Evolutionary conservation across 2,888 invertebrate species (phyloP), one percentile per base, ranked within the genome.

Genomic region (Tinea pellionella): DNA sequence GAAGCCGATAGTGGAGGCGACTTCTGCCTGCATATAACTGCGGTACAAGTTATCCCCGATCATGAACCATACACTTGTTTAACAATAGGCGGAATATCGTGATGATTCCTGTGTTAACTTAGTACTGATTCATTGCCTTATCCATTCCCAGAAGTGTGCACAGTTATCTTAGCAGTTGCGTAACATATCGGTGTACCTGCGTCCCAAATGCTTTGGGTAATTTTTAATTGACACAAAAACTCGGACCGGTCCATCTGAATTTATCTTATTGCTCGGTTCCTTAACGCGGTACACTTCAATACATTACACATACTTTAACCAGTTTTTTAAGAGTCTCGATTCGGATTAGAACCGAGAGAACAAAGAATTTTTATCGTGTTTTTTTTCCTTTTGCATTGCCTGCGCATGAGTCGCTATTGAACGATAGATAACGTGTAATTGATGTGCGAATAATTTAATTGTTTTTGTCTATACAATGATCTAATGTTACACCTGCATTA

Each of bases 221-320:
- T 81, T 78, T 80, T 83, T 85, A 85, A 87, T 87, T 85, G 84
- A 85, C 84, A 83, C 64, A 84, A 85, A 84, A 86, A 85, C 80
- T 69, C 69, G 67, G 67, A 61, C 61, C 69, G 77, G 72, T 73
- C 77, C 78, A 65, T 65, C 74, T 74, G 73, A 78, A 77, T 81
- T 81, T 78, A 83, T 84, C 82, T 84, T 83, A 83, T 84, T 82
- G 78, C 77, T 58, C 11, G n/a, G 16, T n/a, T 57, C 57, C 57
- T 57, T 57, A 11, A 57, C 32, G 57, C 18, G 24, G 24, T 55
- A 55, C 24, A 55, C 55, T 19, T 57, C 57, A 32, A 19, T 57
- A 57, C 57, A 16, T 24, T 16, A 57, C 13, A 19, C 57, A 57
- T 57, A 57, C 57, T 57, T 57, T 30, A 32, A 29, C 57, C 57